These are phyloP conservation scores for Danio kyathit DNA, from an alignment of 2,797 vertebrate genomes.

Conservation along the genomic window DNA sequence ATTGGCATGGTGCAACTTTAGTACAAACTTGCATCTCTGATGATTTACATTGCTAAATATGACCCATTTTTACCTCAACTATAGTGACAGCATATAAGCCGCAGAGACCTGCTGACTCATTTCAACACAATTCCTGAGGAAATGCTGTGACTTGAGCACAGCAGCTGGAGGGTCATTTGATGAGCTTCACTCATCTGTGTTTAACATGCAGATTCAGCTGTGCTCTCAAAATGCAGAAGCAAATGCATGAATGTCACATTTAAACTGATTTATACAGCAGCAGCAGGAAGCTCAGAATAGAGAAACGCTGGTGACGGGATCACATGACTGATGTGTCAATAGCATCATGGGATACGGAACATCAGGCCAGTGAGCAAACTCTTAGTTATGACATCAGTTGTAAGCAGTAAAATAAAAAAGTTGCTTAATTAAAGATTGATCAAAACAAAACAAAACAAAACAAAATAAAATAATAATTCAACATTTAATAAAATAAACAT, in stretches of 20 bases:
- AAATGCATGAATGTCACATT: not conserved
- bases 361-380: not conserved
- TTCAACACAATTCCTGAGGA: not conserved
- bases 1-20: no score
- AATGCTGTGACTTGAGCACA: not conserved
- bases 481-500: no score
- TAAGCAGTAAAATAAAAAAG: no score
- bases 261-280: not conserved
- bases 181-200: not conserved
- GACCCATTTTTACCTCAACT: not conserved
- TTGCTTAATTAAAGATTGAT: no score
- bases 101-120: not conserved
- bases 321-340: constrained; percentile 14
- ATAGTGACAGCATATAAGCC: not conserved
- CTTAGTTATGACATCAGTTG: not conserved
- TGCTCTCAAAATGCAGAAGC: constrained; percentile 7
- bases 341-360: constrained; percentile 18
- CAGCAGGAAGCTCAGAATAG: constrained; percentile 30
- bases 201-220: not conserved
- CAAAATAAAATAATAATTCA: no score
- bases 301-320: constrained; percentile 20
- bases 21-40: not conserved
- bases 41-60: not conserved
- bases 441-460: no score
- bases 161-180: not conserved